A percentile compares a stretch with the other conserved stretches of the same genome.
Conservation (phyloP, 1,140 invertebrate species). For the Scaptomyza graminum region DNA sequence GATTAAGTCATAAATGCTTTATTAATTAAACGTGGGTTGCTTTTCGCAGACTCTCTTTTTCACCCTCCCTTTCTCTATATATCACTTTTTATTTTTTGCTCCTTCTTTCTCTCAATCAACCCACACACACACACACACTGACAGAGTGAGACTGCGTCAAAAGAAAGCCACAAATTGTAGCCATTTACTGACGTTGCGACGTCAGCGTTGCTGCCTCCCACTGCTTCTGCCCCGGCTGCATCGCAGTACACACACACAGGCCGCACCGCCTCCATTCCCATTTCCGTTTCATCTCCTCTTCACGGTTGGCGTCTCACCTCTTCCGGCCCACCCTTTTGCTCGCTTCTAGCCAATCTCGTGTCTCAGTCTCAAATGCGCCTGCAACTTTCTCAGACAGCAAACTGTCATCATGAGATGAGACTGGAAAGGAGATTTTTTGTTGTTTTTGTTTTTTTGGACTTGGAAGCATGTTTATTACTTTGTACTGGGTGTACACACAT, state of each 20-base stretch:
- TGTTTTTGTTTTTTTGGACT: not conserved
- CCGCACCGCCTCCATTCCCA: slow-evolving; percentile 17
- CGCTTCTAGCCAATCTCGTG: not conserved
- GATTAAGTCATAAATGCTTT: not conserved
- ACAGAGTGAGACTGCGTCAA: slow-evolving; percentile 39
- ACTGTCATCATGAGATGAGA: slow-evolving; percentile 57
- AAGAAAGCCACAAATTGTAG: slow-evolving; percentile 71
- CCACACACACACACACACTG: slow-evolving; percentile 42
- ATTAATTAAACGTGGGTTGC: slow-evolving; percentile 48
- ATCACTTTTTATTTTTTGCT: slow-evolving; percentile 24
- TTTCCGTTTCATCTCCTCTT: slow-evolving; percentile 27
- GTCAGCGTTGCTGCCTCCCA: not conserved
- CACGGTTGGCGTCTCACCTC: not conserved
- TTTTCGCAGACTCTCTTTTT: slow-evolving; percentile 5
- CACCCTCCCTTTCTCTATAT: not conserved
- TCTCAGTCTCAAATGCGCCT: slow-evolving; percentile 7
- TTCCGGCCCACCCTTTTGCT: not conserved
- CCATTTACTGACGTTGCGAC: slow-evolving; percentile 50
- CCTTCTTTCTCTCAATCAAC: slow-evolving; percentile 13
- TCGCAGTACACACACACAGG: not conserved
- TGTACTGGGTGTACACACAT: not conserved
- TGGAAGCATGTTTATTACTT: slow-evolving; percentile 16
- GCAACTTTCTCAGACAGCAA: slow-evolving; percentile 68
- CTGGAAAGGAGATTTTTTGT: not conserved
- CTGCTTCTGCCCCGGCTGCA: not conserved